Base-by-base conservation (phyloP, 1,140 invertebrate genomes). In the Triops longicaudatus region DNA sequence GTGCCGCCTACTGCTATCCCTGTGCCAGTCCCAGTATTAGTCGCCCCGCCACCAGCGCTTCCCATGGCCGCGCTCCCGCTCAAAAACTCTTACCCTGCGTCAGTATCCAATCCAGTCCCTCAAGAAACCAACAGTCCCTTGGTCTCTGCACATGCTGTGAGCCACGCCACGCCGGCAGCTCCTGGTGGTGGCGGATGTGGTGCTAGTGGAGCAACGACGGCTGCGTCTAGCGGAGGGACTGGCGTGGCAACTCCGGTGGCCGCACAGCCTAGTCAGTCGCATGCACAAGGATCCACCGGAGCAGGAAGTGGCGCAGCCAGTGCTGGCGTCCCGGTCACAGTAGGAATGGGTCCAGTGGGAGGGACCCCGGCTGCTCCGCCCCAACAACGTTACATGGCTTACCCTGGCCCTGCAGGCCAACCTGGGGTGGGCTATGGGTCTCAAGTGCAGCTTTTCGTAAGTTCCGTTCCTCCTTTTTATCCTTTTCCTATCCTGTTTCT, bases 141-240 rank as follows among this genome's bases (percentile, higher is more conserved):
- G 50, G 50, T 14, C 50, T 6, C 50, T 5, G 14, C 50, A 6
- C 50, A 83, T 37, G 84, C 87, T 77, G 87, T 89, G 72, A 89
- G 86, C 81, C 88, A 90, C 84, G 88, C 88, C 63, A 86, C 81
- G 80, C 84, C 80, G 78, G 81, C 83, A 22, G 79, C 84, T 7
- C 5, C 17, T 10, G 50, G 87, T 81, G 82, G 86, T 79, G 41
- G 85, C 87, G 22, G 89, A 89, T 9, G 50, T 63, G 50, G 87
- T 81, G 82, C 87, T 79, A 44, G 85, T 87, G 22, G 89, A 89
- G 78, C 89, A 89, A 82, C 86, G 89, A 74, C 89, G 88, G 81
- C 84, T 90, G 37, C 91, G 88, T 81, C 85, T 87, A 75, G 78
- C 75, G 50, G 31, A 37, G 31, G 50, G 50, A 17, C 50, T 63